Evolutionary conservation across 2,113 vertebrate species (phyloP).

Genomic region (Hippoglossus stenolepis): DNA sequence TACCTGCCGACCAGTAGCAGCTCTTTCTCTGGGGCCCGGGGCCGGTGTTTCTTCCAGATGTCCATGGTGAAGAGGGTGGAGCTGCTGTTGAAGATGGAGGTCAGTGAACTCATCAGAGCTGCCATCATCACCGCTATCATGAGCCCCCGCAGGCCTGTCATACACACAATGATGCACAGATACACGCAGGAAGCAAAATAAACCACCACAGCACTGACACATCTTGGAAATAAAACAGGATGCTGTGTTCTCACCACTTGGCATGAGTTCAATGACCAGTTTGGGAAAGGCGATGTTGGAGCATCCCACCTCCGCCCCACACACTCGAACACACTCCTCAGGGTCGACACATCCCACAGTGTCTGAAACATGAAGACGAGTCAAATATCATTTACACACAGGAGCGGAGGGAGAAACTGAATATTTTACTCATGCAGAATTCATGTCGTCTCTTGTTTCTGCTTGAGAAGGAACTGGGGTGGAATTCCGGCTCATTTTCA

Average conservation of each 20-base stretch:
- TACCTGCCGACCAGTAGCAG: slow-evolving; percentile 91
- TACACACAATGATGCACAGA: slow-evolving; percentile 2
- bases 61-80: slow-evolving; percentile 93
- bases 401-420: neutral
- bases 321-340: slow-evolving; percentile 86
- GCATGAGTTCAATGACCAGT: slow-evolving; percentile 93
- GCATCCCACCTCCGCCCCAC: slow-evolving; percentile 89
- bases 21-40: slow-evolving; percentile 84
- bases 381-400: slow-evolving; percentile 15
- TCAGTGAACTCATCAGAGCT: slow-evolving; percentile 90
- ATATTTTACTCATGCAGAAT: slow-evolving; percentile 34
- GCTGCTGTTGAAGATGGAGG: slow-evolving; percentile 93
- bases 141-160: slow-evolving; percentile 88
- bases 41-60: slow-evolving; percentile 90
- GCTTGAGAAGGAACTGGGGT: neutral
- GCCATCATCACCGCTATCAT: slow-evolving; percentile 96
- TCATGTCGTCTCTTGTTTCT: neutral
- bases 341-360: slow-evolving; percentile 90
- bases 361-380: slow-evolving; percentile 77
- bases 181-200: neutral
- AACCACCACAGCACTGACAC: neutral
- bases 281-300: slow-evolving; percentile 93
- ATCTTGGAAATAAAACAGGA: neutral
- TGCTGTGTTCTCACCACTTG: slow-evolving; percentile 81
- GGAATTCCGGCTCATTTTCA: too few relatives aligned